phyloP scores from a whole-genome alignment of 2,113 vertebrate species.

The Dolichotis patagonum region DNA sequence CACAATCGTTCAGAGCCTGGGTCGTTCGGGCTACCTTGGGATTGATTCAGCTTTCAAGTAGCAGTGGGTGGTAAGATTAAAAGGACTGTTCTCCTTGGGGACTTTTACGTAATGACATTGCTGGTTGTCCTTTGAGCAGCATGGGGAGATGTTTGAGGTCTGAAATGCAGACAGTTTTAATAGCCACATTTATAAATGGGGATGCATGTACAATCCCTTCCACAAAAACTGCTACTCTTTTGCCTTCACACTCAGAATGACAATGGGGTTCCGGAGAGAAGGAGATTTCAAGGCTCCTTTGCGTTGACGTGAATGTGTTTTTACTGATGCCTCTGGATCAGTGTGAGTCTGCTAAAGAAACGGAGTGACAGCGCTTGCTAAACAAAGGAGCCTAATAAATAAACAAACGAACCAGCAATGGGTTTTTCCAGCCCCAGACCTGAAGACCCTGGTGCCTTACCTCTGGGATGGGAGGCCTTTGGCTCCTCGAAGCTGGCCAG shows the following conservation, averaged over 20 bases:
- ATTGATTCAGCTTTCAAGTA: constrained; percentile 53
- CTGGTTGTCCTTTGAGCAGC: constrained; percentile 60
- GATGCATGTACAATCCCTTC: not conserved
- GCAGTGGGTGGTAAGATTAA: constrained; percentile 59
- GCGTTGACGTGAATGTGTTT: not conserved
- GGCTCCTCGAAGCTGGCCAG: not conserved
- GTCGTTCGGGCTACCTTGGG: constrained; percentile 29
- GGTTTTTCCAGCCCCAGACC: not conserved
- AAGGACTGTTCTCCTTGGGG: constrained; percentile 39
- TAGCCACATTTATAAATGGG: constrained; percentile 32
- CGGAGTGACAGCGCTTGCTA: not conserved
- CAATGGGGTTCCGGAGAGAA: not conserved
- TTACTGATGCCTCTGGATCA: not conserved
- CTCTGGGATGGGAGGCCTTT: not conserved
- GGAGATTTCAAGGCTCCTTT: not conserved
- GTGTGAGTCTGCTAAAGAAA: too few species aligned
- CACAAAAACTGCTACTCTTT: not conserved
- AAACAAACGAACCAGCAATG: not conserved
- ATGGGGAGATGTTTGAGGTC: constrained; percentile 35
- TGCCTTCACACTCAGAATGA: not conserved
- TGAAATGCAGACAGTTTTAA: constrained; percentile 57
- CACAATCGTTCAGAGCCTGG: constrained; percentile 43
- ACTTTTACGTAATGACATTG: constrained; percentile 61
- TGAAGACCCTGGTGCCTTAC: not conserved
- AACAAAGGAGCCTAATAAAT: not conserved